A percentile compares a stretch with the other conserved stretches of the same genome.
These are phyloP conservation scores for Patella depressa DNA, from an alignment of 2,888 invertebrate species.

Conservation along the genomic window DNA sequence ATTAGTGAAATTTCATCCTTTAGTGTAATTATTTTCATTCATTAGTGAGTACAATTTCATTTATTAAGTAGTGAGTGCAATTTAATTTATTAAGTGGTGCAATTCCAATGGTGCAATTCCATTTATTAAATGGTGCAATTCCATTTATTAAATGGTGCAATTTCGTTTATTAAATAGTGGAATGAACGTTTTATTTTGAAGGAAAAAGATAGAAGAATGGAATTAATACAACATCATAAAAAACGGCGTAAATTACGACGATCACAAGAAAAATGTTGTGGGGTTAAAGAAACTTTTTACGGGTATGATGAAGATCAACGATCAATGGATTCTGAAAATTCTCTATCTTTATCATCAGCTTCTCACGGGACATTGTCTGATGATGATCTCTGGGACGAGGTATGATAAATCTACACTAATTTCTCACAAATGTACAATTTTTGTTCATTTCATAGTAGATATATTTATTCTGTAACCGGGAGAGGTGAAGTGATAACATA, in stretches of 20 bases:
- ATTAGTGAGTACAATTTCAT: too few species aligned
- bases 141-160: too few species aligned
- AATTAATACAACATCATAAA: conserved; percentile 62
- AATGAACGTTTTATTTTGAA: conserved; percentile 27
- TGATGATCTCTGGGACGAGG: conserved; percentile 64
- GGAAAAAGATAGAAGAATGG: conserved; percentile 68
- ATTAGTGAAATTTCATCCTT: too few species aligned
- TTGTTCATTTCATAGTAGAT: neutral
- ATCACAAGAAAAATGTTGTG: conserved; percentile 51
- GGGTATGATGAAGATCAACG: conserved; percentile 62
- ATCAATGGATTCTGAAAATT: conserved; percentile 62
- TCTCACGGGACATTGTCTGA: conserved; percentile 59
- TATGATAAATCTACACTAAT: conserved; percentile 25
- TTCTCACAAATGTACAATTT: neutral
- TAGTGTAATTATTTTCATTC: too few species aligned
- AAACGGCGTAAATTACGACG: conserved; percentile 51
- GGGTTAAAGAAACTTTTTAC: conserved; percentile 56
- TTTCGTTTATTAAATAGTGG: too few species aligned
- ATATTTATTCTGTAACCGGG: neutral
- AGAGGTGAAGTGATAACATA: too few species aligned
- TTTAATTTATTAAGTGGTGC: too few species aligned
- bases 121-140: too few species aligned
- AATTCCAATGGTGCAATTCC: too few species aligned
- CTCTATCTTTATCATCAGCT: conserved; percentile 48
- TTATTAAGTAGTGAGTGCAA: too few species aligned